Base-by-base conservation (phyloP, 53 echinoderm and acorn worm genomes). In the Henricia sp. region DNA sequence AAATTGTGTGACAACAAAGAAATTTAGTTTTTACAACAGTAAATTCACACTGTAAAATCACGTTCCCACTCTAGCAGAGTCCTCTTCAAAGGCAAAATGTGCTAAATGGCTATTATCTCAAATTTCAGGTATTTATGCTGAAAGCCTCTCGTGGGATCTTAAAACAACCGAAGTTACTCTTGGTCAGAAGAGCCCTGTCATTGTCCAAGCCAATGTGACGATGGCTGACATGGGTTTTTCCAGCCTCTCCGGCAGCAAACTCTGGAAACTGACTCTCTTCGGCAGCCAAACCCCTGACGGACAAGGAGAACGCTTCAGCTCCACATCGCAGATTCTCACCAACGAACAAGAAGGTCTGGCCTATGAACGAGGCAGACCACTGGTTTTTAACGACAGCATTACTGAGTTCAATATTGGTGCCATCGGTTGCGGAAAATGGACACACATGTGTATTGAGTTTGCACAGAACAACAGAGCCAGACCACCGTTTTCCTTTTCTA, bases 211-310 rank as follows among this genome's bases (percentile, higher is more conserved):
- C 9, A 52, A 83, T 19, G 91, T 91, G 26, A 65, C 68, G 9
- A 89, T 93, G 70, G 83, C 84, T 2, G 86, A 91, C 21, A 68
- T 86, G 14, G 77, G 74, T 17, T n/a, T n/a, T n/a, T 60, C 73
- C 0, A 87, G 78, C 42, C 44, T 93, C 2, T 76, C 83, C 20
- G 93, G 93, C 17, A 32, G 64, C 4, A 48, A 84, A 17, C 77
- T 93, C 4, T 93, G 93, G 93, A 83, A 84, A 39, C 52, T 90
- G 28, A 71, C 50, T 36, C 40, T 90, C 21, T 93, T 90, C 62
- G 87, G 83, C 65, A 90, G 90, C 65, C 37, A 68, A 17, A 77
- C 62, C 27, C 32, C 83, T 2, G 70, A 87, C 34, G 83, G 86
- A 13, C 38, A 83, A 16, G 90, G 84, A 9, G 52, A 89, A 14